These are phyloP conservation scores for Hyles euphorbiae DNA, from an alignment of 1,140 invertebrate genomes.

Conservation along the genomic window DNA sequence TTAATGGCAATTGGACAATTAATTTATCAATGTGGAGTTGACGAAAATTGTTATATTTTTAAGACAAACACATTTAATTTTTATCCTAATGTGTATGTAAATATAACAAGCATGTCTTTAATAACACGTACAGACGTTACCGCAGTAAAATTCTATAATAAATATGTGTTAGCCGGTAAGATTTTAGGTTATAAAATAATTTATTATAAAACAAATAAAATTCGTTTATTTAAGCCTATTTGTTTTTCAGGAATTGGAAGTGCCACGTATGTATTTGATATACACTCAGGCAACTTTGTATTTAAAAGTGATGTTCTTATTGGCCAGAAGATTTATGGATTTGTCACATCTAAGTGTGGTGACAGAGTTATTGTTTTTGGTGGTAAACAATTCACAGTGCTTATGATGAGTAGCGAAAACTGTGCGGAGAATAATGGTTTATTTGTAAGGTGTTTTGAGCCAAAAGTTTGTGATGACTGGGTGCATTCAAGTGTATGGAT, in stretches of 20 bases:
- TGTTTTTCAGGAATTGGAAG: conserved; percentile 52
- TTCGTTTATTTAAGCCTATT: conserved; percentile 2
- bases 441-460: conserved; percentile 20
- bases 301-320: conserved; percentile 31
- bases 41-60: too few species aligned
- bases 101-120: conserved; percentile 28
- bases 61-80: too few species aligned
- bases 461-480: conserved; percentile 54
- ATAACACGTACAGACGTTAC: conserved; percentile 53
- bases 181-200: conserved; percentile 12
- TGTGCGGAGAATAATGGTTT: background rate
- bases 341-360: conserved; percentile 31
- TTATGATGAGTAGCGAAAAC: conserved; percentile 3
- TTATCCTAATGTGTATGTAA: background rate
- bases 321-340: conserved; percentile 58
- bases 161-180: conserved; percentile 46
- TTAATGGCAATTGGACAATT: too few species aligned
- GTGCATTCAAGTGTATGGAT: conserved; percentile 47
- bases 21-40: too few species aligned
- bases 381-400: conserved; percentile 52
- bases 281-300: conserved; percentile 24
- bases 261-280: conserved; percentile 36
- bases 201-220: background rate
- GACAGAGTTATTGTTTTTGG: conserved; percentile 49
- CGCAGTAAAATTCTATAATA: conserved; percentile 45